Evolutionary conservation across 2,888 invertebrate genomes (phyloP).

Genomic region (Luperina nickerlii): DNA sequence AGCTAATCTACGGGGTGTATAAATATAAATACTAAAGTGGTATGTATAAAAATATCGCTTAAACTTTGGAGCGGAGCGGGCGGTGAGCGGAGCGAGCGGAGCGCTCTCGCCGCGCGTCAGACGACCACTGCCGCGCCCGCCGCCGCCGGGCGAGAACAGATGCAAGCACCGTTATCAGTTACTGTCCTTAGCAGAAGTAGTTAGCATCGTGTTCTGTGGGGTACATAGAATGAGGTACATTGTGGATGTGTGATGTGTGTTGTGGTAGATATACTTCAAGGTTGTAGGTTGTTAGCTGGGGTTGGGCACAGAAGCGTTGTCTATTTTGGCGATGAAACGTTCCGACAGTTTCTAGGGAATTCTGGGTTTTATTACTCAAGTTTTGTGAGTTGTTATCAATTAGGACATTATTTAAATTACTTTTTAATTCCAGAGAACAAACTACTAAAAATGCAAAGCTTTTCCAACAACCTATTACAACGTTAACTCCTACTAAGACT

Average conservation of each 20-base stretch:
- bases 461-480: neutral
- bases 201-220: no score
- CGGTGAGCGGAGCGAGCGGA: constrained; percentile 58
- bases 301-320: no score
- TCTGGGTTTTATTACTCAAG: neutral
- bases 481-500: no score
- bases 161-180: constrained; percentile 35
- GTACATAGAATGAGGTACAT: neutral
- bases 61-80: constrained; percentile 63
- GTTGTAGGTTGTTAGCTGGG: neutral
- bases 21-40: constrained; percentile 65
- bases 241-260: neutral
- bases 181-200: constrained; percentile 8
- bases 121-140: constrained; percentile 63
- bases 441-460: neutral
- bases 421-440: neutral
- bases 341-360: neutral
- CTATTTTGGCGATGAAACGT: neutral
- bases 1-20: constrained; percentile 67
- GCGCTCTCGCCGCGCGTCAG: constrained; percentile 64
- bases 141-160: constrained; percentile 8
- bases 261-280: neutral
- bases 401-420: neutral
- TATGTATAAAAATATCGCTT: constrained; percentile 66
- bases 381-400: neutral